A percentile compares a stretch with the other conserved stretches of the same genome.
Evolutionary conservation across 2,888 invertebrate genomes (phyloP).

Genomic region (Caenorhabditis sp.): DNA sequence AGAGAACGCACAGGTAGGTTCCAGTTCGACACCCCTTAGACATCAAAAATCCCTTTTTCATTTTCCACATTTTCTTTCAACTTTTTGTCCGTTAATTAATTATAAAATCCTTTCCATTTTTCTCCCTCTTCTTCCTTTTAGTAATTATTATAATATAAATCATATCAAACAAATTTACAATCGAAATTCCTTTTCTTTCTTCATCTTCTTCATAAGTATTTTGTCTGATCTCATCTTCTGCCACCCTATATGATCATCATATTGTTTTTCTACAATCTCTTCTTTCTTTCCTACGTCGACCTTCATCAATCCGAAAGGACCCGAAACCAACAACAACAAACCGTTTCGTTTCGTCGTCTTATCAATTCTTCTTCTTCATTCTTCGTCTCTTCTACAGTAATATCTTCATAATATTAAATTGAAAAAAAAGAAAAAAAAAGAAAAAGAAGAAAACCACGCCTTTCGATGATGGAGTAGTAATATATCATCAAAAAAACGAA

Average conservation of each 20-base stretch:
- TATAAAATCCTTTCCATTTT: not conserved
- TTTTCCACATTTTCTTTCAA: not conserved
- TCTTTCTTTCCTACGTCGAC: conserved; percentile 5
- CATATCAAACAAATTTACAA: conserved; percentile 16
- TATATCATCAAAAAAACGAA: not conserved
- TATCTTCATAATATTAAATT: not conserved
- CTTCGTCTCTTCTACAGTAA: not conserved
- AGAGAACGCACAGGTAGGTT: too few relatives aligned
- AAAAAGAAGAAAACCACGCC: not conserved
- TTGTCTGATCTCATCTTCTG: conserved; percentile 8
- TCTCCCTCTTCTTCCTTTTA: not conserved
- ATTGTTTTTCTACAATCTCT: conserved; percentile 4
- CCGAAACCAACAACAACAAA: conserved; percentile 8
- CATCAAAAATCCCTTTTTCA: too few relatives aligned
- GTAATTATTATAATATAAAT: conserved; percentile 2
- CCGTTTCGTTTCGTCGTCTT: conserved; percentile 17
- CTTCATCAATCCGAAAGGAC: conserved; percentile 14
- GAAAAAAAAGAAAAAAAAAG: not conserved
- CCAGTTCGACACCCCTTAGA: too few relatives aligned
- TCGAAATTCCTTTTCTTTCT: conserved; percentile 3
- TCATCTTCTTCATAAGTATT: conserved; percentile 6
- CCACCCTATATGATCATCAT: conserved; percentile 6
- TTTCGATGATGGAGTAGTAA: not conserved
- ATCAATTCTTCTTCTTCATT: conserved; percentile 14
- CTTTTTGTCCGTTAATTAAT: not conserved